These are phyloP conservation scores for Eupithecia vulgata DNA, from an alignment of 2,888 invertebrate species.

Conservation along the genomic window DNA sequence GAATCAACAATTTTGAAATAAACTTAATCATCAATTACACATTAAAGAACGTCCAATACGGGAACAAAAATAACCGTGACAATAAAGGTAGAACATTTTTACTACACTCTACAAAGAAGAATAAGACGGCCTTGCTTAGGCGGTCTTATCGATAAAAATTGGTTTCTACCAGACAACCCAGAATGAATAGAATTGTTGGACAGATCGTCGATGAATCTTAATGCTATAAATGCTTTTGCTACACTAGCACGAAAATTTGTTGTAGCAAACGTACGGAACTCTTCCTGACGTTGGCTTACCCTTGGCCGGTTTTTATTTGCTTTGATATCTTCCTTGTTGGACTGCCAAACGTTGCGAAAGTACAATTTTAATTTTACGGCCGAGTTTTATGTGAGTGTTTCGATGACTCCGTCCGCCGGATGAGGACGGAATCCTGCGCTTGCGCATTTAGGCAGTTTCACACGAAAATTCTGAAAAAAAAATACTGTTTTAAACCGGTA, in stretches of 20 bases:
- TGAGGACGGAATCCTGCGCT: conserved; percentile 40
- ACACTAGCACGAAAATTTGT: background rate
- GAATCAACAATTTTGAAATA: too few relatives aligned
- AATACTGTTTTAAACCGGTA: background rate
- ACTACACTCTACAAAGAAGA: background rate
- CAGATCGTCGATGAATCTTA: background rate
- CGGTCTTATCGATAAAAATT: background rate
- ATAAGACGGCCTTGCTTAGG: too few relatives aligned
- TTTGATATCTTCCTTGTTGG: conserved; percentile 41
- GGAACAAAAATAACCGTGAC: too few relatives aligned
- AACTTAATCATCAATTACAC: too few relatives aligned
- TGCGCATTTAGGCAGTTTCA: conserved; percentile 15
- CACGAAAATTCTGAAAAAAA: background rate
- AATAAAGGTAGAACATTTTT: too few relatives aligned
- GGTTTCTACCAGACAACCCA: background rate
- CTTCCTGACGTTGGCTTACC: background rate
- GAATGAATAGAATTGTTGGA: background rate
- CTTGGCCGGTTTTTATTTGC: conserved; percentile 16
- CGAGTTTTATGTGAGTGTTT: conserved; percentile 47
- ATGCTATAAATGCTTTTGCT: background rate
- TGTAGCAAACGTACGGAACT: background rate
- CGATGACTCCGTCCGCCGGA: conserved; percentile 51
- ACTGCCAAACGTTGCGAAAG: conserved; percentile 44
- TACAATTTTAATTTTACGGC: conserved; percentile 47
- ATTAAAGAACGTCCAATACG: too few relatives aligned